phyloP scores from a whole-genome alignment of 2,888 invertebrate genomes.

The Beris chalybata region DNA sequence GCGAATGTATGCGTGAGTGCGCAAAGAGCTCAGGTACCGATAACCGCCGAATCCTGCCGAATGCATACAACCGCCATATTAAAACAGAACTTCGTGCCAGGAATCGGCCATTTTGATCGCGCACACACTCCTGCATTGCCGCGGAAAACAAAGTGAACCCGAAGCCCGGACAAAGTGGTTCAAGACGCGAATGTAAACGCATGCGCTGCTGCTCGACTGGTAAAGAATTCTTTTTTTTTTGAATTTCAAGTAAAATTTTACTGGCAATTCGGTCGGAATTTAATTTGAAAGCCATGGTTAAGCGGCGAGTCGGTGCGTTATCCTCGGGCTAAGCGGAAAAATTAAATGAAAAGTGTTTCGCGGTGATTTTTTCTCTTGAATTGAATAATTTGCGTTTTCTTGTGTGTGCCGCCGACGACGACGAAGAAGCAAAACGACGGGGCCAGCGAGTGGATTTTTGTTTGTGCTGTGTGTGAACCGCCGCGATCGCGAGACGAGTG shows the following conservation, averaged over 20 bases:
- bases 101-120: constrained; percentile 36
- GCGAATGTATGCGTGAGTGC: constrained; percentile 10
- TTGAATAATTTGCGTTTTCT: too few species aligned
- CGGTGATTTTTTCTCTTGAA: background rate
- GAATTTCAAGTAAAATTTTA: constrained; percentile 30
- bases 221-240: constrained; percentile 36
- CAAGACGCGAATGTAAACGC: constrained; percentile 51
- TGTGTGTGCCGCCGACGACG: constrained; percentile 1
- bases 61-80: constrained; percentile 26
- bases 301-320: constrained; percentile 31
- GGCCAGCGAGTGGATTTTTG: background rate
- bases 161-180: constrained; percentile 48
- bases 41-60: constrained; percentile 12
- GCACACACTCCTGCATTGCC: constrained; percentile 8
- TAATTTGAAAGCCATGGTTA: constrained; percentile 28
- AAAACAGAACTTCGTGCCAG: constrained; percentile 25
- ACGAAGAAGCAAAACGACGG: background rate
- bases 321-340: constrained; percentile 20
- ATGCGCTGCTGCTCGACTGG: constrained; percentile 44
- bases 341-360: background rate
- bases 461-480: constrained; percentile 6
- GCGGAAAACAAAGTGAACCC: constrained; percentile 33
- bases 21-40: constrained; percentile 26
- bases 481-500: constrained; percentile 19
- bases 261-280: constrained; percentile 17